Evolutionary conservation across 2,888 invertebrate species (phyloP).

Genomic region (Dynastes tityus): DNA sequence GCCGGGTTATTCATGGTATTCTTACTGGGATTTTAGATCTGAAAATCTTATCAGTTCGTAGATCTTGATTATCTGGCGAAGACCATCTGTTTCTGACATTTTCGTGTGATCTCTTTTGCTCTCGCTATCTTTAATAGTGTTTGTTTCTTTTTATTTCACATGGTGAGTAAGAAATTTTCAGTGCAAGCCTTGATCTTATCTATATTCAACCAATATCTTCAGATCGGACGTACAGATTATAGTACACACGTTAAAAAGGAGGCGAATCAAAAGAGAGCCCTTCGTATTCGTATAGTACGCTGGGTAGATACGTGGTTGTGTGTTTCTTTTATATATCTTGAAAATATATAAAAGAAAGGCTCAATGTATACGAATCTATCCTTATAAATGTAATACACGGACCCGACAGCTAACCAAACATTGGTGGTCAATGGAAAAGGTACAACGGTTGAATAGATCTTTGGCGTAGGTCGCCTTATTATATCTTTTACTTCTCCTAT

Average conservation of each 20-base stretch:
- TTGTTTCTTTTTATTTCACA: no score
- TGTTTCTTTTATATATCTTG: neutral
- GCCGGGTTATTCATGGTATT: neutral
- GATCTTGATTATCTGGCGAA: neutral
- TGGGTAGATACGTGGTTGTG: no score
- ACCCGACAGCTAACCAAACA: constrained; percentile 36
- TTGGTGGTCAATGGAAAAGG: constrained; percentile 23
- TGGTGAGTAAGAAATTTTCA: no score
- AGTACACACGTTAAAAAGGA: neutral
- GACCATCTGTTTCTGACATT: no score
- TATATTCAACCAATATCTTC: neutral
- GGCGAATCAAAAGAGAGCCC: neutral
- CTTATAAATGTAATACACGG: constrained; percentile 9
- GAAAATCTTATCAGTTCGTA: constrained; percentile 8
- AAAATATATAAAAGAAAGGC: neutral
- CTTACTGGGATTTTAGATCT: neutral
- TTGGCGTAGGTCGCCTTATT: neutral
- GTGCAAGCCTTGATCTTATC: neutral
- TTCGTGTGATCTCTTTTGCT: no score
- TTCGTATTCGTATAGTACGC: neutral
- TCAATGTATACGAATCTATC: neutral
- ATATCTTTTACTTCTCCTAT: neutral
- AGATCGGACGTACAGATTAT: neutral
- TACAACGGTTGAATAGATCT: neutral
- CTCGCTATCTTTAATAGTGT: no score